Conservation (phyloP, 2,888 invertebrate genomes). For the Oasisia sp. region DNA sequence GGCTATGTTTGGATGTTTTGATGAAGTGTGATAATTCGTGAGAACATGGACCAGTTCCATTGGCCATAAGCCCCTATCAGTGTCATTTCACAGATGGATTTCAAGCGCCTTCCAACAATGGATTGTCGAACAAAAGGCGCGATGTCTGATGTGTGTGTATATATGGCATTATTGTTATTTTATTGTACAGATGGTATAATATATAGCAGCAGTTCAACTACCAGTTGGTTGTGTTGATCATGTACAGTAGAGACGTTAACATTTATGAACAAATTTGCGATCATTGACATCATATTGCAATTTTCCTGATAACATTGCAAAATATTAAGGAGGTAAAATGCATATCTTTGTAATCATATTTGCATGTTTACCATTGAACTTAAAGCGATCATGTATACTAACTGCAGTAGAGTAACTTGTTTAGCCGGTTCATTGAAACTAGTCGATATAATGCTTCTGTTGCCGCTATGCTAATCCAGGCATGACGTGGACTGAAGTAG, state of each 20-base stretch:
- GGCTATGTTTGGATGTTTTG: not conserved
- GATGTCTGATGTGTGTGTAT: not conserved
- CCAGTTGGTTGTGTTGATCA: not conserved
- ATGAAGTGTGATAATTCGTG: not conserved
- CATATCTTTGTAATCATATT: not conserved
- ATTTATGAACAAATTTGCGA: not conserved
- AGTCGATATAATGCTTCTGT: not conserved
- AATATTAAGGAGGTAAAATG: not conserved
- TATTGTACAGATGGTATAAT: slow-evolving; percentile 9
- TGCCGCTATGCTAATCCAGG: too few relatives aligned
- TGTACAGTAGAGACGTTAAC: not conserved
- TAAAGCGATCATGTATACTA: not conserved
- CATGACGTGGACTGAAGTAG: too few relatives aligned
- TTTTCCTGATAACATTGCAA: not conserved
- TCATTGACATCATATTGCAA: not conserved
- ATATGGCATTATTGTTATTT: not conserved
- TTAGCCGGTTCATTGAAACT: not conserved
- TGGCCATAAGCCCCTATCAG: not conserved
- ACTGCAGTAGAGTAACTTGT: not conserved
- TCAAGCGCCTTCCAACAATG: not conserved
- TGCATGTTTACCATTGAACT: not conserved
- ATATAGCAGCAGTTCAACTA: not conserved
- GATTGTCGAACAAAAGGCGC: not conserved
- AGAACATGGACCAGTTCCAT: not conserved
- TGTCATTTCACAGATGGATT: not conserved